phyloP scores from a whole-genome alignment of 2,797 vertebrate species.

The Tragopan temminckii region DNA sequence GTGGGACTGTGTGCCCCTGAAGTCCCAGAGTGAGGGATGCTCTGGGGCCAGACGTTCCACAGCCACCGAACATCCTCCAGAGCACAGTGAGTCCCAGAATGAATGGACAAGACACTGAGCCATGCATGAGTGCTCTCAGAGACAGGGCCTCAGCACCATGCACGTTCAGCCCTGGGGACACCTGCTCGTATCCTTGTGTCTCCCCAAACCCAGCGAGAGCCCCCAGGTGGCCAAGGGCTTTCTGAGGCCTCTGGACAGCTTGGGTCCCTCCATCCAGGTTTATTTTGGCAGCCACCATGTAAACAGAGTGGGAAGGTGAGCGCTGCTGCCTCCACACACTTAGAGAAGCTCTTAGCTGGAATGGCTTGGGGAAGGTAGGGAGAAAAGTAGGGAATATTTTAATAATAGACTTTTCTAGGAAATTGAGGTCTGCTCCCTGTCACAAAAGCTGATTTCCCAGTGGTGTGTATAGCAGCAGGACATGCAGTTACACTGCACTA shows the following conservation, averaged over 20 bases:
- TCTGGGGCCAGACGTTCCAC: accelerated
- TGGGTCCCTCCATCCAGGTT: background rate
- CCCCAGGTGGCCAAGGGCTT: accelerated
- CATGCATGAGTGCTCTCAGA: accelerated
- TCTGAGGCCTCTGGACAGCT: background rate
- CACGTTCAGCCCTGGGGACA: background rate
- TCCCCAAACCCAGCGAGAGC: background rate
- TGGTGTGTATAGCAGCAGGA: background rate
- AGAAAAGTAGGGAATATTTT: background rate
- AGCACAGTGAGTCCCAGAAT: background rate
- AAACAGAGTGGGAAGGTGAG: slow-evolving; percentile 65
- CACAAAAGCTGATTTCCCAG: background rate
- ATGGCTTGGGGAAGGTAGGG: background rate
- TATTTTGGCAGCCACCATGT: background rate
- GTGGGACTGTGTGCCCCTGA: background rate
- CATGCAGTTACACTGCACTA: background rate
- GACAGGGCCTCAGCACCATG: background rate
- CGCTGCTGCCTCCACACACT: slow-evolving; percentile 56
- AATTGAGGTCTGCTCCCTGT: background rate
- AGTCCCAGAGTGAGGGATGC: accelerated
- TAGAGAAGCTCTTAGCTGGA: slow-evolving; percentile 48
- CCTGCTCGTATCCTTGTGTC: background rate
- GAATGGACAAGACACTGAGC: accelerated
- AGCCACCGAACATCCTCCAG: accelerated
- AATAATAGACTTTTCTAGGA: background rate